Conservation (phyloP, 2,797 vertebrate species). For the Coracias cyanogaster region DNA sequence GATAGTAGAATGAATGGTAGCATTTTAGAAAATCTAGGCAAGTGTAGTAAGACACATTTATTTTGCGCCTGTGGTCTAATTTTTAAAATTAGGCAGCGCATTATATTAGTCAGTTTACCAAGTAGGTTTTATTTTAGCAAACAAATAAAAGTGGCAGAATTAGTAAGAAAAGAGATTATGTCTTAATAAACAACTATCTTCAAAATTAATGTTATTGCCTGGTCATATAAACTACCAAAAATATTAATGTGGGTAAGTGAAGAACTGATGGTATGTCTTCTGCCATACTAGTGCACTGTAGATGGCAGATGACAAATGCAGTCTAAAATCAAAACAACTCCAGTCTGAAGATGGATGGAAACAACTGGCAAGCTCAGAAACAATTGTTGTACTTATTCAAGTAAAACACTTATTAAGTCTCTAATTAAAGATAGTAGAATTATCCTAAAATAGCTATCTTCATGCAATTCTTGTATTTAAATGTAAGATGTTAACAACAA, state of each 20-base stretch:
- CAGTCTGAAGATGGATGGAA: background rate
- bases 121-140: background rate
- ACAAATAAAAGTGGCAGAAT: background rate
- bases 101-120: constrained; percentile 24
- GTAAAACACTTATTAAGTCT: background rate
- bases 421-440: background rate
- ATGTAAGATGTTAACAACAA: background rate
- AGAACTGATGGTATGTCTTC: background rate
- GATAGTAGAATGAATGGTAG: background rate
- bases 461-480: background rate
- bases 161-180: background rate
- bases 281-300: background rate
- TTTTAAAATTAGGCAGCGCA: background rate
- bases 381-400: background rate
- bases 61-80: constrained; percentile 10
- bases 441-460: background rate
- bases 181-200: constrained; percentile 11
- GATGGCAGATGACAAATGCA: constrained; percentile 8
- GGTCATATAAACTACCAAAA: background rate
- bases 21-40: constrained; percentile 31
- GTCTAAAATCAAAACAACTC: background rate
- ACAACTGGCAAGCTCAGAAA: background rate
- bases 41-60: constrained; percentile 26
- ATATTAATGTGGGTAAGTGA: background rate
- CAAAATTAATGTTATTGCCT: background rate